phyloP scores from a whole-genome alignment of 2,888 invertebrate species.

The Bembecia ichneumoniformis region DNA sequence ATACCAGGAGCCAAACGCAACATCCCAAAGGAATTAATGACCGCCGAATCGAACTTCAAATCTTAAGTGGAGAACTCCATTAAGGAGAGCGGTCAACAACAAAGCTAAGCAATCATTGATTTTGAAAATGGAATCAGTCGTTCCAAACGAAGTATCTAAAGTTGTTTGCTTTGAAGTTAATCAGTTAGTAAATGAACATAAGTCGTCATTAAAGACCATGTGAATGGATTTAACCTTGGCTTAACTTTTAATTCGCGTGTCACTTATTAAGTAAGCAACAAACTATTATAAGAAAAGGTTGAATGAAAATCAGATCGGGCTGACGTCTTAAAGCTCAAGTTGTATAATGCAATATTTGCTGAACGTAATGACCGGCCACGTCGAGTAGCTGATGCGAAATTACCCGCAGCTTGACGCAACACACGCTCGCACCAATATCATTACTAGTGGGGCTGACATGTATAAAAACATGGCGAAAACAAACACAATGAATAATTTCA shows the following conservation, averaged over 20 bases:
- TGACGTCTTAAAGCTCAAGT: slow-evolving; percentile 1
- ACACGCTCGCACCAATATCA: slow-evolving; percentile 9
- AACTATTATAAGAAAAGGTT: slow-evolving; percentile 3
- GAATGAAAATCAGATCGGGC: slow-evolving; percentile 7
- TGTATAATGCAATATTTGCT: slow-evolving; percentile 7
- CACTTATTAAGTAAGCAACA: too few species aligned
- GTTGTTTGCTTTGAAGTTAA: too few species aligned
- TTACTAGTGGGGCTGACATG: slow-evolving; percentile 5
- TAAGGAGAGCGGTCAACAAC: slow-evolving; percentile 49
- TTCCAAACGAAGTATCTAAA: too few species aligned
- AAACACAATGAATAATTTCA: background rate
- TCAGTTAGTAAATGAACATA: too few species aligned
- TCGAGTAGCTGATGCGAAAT: slow-evolving; percentile 6
- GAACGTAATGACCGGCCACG: slow-evolving; percentile 9
- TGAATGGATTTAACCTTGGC: slow-evolving; percentile 6
- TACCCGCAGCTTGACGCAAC: slow-evolving; percentile 10
- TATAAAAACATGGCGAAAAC: background rate
- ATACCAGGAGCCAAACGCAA: slow-evolving; percentile 51
- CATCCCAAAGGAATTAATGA: slow-evolving; percentile 66
- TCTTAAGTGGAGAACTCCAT: slow-evolving; percentile 37
- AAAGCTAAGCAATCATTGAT: slow-evolving; percentile 55
- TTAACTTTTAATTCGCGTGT: background rate
- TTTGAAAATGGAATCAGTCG: slow-evolving; percentile 13
- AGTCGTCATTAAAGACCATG: slow-evolving; percentile 13
- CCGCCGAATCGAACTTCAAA: slow-evolving; percentile 43